A percentile compares a stretch with the other conserved stretches of the same genome.
Conservation (phyloP, 2,113 vertebrate species). For the Gambusia affinis region DNA sequence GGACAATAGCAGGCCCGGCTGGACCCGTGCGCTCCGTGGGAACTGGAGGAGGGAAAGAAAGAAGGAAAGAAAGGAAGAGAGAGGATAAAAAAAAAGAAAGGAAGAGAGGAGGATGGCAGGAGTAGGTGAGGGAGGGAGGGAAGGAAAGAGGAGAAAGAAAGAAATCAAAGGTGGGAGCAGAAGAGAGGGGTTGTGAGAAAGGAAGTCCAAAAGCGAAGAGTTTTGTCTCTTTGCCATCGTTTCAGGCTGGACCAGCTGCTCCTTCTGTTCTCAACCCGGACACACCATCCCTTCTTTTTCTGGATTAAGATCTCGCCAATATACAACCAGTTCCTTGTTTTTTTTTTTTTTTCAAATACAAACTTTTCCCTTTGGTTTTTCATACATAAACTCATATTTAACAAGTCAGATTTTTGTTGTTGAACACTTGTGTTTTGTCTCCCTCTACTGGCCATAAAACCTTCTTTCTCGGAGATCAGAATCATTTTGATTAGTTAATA, state of each 20-base stretch:
- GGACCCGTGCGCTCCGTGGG: constrained; percentile 70
- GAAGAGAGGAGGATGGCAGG: constrained; percentile 11
- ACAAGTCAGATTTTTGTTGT: neutral
- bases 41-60: constrained; percentile 54
- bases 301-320: too few species aligned
- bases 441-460: constrained; percentile 56
- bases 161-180: too few species aligned
- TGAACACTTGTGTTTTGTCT: constrained; percentile 40
- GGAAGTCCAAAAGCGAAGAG: too few species aligned
- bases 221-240: too few species aligned
- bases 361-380: neutral
- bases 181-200: too few species aligned
- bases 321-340: neutral
- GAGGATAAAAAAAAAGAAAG: constrained; percentile 48
- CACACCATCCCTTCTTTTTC: too few species aligned
- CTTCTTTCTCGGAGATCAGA: neutral
- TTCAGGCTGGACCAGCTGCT: too few species aligned
- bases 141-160: too few species aligned
- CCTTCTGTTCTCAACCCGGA: too few species aligned
- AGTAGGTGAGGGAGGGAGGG: too few species aligned
- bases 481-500: neutral
- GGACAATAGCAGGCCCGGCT: constrained; percentile 73
- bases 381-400: constrained; percentile 1
- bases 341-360: neutral
- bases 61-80: constrained; percentile 2